These are phyloP conservation scores for Aphelocoma californica DNA, from an alignment of 2,797 vertebrate genomes.

Conservation along the genomic window DNA sequence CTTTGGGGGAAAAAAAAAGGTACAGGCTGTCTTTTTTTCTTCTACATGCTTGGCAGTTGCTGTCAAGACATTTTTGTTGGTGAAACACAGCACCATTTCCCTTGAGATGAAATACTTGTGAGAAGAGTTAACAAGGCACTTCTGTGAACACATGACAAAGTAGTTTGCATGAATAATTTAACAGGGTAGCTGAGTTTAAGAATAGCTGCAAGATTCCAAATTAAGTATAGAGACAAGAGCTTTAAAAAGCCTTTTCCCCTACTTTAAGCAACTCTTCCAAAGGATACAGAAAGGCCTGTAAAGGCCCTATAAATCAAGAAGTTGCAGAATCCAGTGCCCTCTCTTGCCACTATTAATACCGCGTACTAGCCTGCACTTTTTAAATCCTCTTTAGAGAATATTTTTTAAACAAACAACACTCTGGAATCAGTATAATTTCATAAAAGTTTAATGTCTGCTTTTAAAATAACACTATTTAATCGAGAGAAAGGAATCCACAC, in stretches of 20 bases:
- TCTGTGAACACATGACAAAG: background rate
- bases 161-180: slow-evolving; percentile 10
- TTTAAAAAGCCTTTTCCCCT: background rate
- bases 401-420: slow-evolving; percentile 33
- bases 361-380: background rate
- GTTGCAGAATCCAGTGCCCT: background rate
- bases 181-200: background rate
- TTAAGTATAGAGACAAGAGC: background rate
- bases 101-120: background rate
- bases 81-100: background rate
- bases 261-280: background rate
- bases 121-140: background rate
- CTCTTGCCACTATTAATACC: background rate
- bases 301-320: background rate
- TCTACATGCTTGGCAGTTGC: background rate
- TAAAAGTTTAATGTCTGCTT: slow-evolving; percentile 53
- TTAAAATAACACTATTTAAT: background rate
- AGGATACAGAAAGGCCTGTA: background rate
- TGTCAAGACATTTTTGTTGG: background rate
- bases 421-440: background rate
- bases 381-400: background rate
- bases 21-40: background rate
- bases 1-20: background rate
- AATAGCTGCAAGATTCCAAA: background rate
- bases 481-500: background rate